Evolutionary conservation across 2,888 invertebrate genomes (phyloP), one percentile per base, ranked within the genome.

Genomic region (Balanococcus diminutus): DNA sequence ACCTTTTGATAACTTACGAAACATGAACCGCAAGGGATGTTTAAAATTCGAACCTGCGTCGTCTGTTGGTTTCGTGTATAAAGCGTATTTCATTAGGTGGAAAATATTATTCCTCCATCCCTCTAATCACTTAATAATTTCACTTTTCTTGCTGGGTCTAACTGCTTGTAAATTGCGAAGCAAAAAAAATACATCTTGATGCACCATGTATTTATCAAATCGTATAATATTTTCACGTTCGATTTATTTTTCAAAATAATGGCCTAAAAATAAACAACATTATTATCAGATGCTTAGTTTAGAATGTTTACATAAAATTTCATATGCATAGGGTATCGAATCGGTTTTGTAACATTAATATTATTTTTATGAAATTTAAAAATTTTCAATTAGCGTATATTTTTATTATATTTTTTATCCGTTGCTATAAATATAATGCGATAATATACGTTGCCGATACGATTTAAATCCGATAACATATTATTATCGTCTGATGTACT

Each of bases 391-490:
- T 72, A 25, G 22, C 11, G 19, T 19, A 14, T 72, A 72, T 72
- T 72, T 72, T 72, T 72, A 72, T 72, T 72, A 72, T 72, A 3
- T 72, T 72, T 31, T 28, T 31, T 6, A 22, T 28, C 16, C 22
- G 72, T 72, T 8, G 28, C 72, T 72, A 72, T 72, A 72, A 72
- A 72, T 72, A 72, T 72, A 72, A 72, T 72, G 8, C 72, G 72
- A 31, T 72, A 72, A 72, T 25, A n/a, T n/a, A n/a, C n/a, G 22
- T 56, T 56, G 72, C 72, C 4, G 72, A 72, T 72, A 42, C 56
- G 56, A 56, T 56, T 19, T 19, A 72, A 72, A 72, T 72, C 72
- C 28, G 72, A 72, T 72, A 72, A 72, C 28, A 16, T 31, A 72
- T n/a, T n/a, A n/a, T n/a, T n/a, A n/a, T 72, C 72, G 28, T 16